Base-by-base conservation (phyloP, 2,113 vertebrate species). In the Odocoileus hemionus region DNA sequence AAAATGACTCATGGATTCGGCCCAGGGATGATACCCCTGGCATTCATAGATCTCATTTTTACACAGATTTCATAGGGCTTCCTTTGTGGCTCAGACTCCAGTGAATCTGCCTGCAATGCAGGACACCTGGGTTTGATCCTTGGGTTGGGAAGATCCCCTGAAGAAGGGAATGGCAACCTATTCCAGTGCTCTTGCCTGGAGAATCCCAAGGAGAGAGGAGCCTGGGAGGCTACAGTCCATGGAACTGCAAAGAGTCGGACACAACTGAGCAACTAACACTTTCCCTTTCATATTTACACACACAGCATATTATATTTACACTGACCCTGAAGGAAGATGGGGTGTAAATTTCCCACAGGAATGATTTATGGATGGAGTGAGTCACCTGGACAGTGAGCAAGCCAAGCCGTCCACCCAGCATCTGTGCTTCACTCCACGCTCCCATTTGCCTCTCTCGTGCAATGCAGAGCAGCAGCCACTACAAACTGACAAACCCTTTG, bases 321-420 rank as follows among this genome's bases (percentile, higher is more conserved):
- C 1, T 6, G 86, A 64, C 8, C 21, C 26, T 54, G 36, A 55
- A 67, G 23, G 70, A 60, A 87, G 36, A 50, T 2, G 5, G 2
- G 3, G 33, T 57, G 10, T 26, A 39, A 45, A 47, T 52, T 14
- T 61, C 13, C 67, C 19, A 7, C 30, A 78, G 70, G 64, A 83
- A 90, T 23, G 16, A 45, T 1, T 3, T 25, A 36, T 1, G 21
- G 61, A 52, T 11, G 7, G 19, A 33, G 36, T 30, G 7, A 58
- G n/a, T 52, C 76, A 7, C 86, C 64, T 1, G 1, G 55, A 7
- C 11, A 45, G 52, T 16, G 26, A 60, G 90, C 5, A 39, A 61
- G 45, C 52, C 23, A 15, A 7, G 88, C 54, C 7, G 23, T 79
- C 78, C 0, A 0, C 36, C 39, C 47, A 28, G 45, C 6, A 0